Conservation (phyloP, 2,888 invertebrate genomes). For the Plebejus argus region DNA sequence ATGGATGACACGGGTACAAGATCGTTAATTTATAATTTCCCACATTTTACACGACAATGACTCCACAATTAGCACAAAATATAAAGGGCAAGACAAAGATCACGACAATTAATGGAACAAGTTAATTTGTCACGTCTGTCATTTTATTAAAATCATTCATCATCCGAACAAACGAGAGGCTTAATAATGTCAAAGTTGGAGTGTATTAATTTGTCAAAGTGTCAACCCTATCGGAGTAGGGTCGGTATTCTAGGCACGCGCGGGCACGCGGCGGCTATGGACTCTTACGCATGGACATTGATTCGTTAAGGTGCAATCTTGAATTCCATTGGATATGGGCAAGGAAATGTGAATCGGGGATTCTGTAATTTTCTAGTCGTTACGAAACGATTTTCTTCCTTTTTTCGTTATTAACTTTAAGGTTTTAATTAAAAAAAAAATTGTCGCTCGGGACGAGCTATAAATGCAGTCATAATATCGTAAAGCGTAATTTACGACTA, state of each 20-base stretch:
- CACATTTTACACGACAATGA: not conserved
- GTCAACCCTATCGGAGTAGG: conserved; percentile 38
- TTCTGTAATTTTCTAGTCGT: conserved; percentile 2
- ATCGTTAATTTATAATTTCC: not conserved
- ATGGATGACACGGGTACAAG: too few relatives aligned
- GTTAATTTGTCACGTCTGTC: conserved; percentile 19
- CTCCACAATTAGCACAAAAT: not conserved
- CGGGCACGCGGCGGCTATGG: conserved; percentile 39
- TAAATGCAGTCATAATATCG: not conserved
- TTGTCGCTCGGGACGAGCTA: not conserved
- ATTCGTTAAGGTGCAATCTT: conserved; percentile 31
- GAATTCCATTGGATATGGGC: not conserved
- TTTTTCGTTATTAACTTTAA: not conserved
- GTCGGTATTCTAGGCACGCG: conserved; percentile 42
- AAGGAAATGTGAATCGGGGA: conserved; percentile 1
- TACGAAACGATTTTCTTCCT: not conserved
- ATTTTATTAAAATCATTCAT: not conserved
- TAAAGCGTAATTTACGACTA: conserved; percentile 7
- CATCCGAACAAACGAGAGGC: conserved; percentile 1
- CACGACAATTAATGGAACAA: conserved; percentile 8
- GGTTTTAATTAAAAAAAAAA: not conserved
- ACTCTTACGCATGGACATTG: conserved; percentile 34
- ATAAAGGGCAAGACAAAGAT: not conserved
- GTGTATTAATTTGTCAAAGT: conserved; percentile 22
- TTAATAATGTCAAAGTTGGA: conserved; percentile 23